Evolutionary conservation across 2,113 vertebrate species (phyloP).

Genomic region (Ciconia stormi): DNA sequence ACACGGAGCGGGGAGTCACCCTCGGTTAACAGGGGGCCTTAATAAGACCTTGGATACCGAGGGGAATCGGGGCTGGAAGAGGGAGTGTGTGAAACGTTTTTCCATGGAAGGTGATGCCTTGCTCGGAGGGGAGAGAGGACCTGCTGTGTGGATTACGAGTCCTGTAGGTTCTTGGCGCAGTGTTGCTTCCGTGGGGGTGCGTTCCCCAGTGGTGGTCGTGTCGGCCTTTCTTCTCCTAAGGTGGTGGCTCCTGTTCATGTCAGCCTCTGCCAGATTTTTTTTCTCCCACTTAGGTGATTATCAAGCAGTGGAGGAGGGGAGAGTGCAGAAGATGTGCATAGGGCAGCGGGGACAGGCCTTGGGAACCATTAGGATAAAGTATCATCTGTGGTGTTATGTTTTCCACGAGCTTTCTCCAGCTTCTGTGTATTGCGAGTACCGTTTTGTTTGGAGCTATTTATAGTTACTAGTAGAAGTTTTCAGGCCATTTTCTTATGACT

Average conservation of each 20-base stretch:
- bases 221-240: accelerated
- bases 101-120: no score
- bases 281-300: neutral
- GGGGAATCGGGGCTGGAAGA: neutral
- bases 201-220: accelerated
- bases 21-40: accelerated
- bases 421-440: accelerated
- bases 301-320: no score
- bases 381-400: neutral
- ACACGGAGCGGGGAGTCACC: accelerated
- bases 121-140: neutral
- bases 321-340: accelerated
- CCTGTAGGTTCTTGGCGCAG: accelerated
- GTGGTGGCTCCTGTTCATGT: accelerated
- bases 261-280: neutral
- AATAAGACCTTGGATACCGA: no score
- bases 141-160: accelerated
- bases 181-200: accelerated
- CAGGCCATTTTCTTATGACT: accelerated
- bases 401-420: neutral
- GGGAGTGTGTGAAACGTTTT: accelerated
- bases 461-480: neutral
- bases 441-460: neutral
- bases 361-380: no score
- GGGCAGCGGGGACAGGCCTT: neutral